These are phyloP conservation scores for Montipora cactus DNA, from an alignment of 64 coral and sea anemone species.

Conservation along the genomic window DNA sequence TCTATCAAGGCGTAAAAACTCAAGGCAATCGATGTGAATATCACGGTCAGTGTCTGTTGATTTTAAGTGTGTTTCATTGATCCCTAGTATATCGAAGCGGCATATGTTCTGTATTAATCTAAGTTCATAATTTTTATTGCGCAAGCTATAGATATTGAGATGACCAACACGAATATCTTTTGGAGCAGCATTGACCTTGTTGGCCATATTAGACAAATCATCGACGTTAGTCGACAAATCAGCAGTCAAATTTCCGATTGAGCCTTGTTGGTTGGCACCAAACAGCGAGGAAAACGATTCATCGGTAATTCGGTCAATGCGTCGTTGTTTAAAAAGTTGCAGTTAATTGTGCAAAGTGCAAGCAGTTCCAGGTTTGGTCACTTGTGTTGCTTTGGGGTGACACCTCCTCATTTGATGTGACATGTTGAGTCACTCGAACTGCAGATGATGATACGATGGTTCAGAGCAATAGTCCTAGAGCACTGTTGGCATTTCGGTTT, in stretches of 20 bases:
- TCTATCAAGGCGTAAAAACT: conserved; percentile 50
- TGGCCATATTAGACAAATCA: conserved; percentile 17
- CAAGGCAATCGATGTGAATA: conserved; percentile 47
- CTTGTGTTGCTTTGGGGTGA: conserved; percentile 18
- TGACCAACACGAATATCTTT: conserved; percentile 13
- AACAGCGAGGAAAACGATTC: no score
- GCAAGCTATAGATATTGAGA: conserved; percentile 34
- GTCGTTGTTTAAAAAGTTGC: no score
- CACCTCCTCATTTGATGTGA: conserved; percentile 44
- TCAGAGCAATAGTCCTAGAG: conserved; percentile 34
- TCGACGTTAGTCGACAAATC: conserved; percentile 3
- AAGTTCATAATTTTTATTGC: conserved; percentile 42
- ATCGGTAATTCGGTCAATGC: no score
- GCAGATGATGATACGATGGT: conserved; percentile 34
- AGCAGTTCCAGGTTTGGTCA: conserved; percentile 15
- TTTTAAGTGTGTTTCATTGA: conserved; percentile 60
- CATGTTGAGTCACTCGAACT: conserved; percentile 14
- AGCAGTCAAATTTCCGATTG: conserved; percentile 18
- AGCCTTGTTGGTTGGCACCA: no score
- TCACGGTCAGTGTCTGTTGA: conserved; percentile 11
- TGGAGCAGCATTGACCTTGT: neutral
- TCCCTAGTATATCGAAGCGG: conserved; percentile 35
- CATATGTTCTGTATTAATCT: conserved; percentile 40
- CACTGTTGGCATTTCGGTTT: conserved; percentile 1
- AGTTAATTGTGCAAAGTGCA: neutral